Evolutionary conservation across 2,888 invertebrate species (phyloP).

Genomic region (Azorinus chamasolen): DNA sequence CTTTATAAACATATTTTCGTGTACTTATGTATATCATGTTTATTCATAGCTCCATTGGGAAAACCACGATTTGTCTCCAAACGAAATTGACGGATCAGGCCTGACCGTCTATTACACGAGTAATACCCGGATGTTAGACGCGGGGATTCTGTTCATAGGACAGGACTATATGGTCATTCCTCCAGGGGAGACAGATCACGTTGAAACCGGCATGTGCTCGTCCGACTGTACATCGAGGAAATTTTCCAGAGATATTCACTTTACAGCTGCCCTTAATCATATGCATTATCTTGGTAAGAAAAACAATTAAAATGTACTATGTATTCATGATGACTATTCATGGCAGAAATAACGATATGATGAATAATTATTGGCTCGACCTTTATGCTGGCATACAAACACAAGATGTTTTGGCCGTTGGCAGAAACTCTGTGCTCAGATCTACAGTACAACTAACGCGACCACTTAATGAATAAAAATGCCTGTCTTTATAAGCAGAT

Average conservation of each 20-base stretch:
- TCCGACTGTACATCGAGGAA: conserved; percentile 70
- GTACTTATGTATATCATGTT: too few relatives aligned
- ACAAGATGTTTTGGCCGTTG: too few relatives aligned
- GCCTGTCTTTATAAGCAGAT: too few relatives aligned
- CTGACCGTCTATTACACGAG: conserved; percentile 57
- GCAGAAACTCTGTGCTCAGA: too few relatives aligned
- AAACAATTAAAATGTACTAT: too few relatives aligned
- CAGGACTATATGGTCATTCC: conserved; percentile 68
- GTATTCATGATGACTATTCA: too few relatives aligned
- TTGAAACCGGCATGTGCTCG: conserved; percentile 66
- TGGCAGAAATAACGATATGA: too few relatives aligned
- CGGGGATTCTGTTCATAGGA: conserved; percentile 63
- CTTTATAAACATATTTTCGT: too few relatives aligned
- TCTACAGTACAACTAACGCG: too few relatives aligned
- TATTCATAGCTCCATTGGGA: conserved; percentile 67
- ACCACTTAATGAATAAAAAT: too few relatives aligned
- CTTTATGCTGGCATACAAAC: too few relatives aligned
- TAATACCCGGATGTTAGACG: conserved; percentile 43
- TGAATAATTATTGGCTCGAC: too few relatives aligned
- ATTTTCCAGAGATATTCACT: conserved; percentile 67
- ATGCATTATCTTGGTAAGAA: conserved; percentile 77
- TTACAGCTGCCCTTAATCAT: conserved; percentile 76
- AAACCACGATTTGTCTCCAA: conserved; percentile 34
- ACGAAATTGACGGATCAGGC: conserved; percentile 55
- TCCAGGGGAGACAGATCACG: conserved; percentile 46